Evolutionary conservation across 2,888 invertebrate genomes (phyloP).

Genomic region (Polydrusus tereticollis): DNA sequence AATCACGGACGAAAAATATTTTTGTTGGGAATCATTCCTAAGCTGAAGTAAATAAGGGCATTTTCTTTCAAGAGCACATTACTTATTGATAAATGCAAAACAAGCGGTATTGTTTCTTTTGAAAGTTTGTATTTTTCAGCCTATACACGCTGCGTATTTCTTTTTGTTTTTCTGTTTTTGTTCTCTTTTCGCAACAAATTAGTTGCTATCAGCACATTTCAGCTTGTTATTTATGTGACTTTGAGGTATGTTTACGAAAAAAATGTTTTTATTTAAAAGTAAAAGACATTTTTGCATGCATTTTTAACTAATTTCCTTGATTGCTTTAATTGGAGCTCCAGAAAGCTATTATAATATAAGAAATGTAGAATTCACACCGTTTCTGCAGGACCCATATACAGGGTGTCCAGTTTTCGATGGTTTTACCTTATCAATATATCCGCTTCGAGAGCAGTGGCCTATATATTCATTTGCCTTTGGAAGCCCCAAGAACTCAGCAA

Average conservation of each 20-base stretch:
- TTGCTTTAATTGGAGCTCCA: neutral
- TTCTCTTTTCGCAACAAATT: conserved; percentile 10
- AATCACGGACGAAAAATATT: no score
- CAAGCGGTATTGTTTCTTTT: conserved; percentile 30
- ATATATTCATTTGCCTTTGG: no score
- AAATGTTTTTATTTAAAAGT: neutral
- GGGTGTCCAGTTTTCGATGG: no score
- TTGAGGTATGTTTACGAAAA: neutral
- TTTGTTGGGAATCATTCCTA: conserved; percentile 54
- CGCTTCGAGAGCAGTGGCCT: no score
- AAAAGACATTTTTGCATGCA: neutral
- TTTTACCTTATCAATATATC: no score
- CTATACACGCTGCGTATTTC: neutral
- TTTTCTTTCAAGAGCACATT: conserved; percentile 55
- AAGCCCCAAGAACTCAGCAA: no score
- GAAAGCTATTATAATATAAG: neutral
- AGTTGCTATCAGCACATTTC: conserved; percentile 8
- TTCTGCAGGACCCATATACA: no score
- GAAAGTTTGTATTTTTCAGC: conserved; percentile 14
- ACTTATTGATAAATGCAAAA: conserved; percentile 54
- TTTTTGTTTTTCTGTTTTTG: conserved; percentile 11
- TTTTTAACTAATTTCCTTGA: neutral
- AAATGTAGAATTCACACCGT: no score
- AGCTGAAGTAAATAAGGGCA: conserved; percentile 53
- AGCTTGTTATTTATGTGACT: conserved; percentile 3